These are phyloP conservation scores for Poeciliopsis prolifica DNA, from an alignment of 2,113 vertebrate genomes.

Conservation along the genomic window DNA sequence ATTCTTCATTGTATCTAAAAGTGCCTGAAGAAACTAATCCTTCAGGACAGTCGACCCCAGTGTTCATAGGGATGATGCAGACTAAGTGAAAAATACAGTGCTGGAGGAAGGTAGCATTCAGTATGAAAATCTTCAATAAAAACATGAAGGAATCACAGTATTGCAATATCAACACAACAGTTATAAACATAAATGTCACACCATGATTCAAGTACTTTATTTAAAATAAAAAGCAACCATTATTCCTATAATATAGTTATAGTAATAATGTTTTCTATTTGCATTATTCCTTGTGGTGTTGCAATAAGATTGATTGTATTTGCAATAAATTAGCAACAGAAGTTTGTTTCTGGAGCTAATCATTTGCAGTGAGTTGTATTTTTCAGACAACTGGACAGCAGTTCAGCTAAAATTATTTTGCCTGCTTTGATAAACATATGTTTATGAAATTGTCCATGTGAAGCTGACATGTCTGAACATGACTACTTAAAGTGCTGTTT, in stretches of 20 bases:
- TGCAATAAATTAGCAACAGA: no score
- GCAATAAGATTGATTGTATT: no score
- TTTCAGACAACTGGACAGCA: no score
- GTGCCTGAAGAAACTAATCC: constrained; percentile 56
- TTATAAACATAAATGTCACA: no score
- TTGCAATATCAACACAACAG: not conserved
- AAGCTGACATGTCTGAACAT: not conserved
- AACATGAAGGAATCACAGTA: not conserved
- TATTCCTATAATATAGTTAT: no score
- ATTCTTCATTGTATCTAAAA: constrained; percentile 45
- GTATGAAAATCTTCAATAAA: not conserved
- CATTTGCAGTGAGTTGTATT: no score
- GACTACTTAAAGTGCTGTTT: not conserved
- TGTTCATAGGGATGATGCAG: constrained; percentile 20
- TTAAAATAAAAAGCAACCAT: no score
- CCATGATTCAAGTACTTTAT: no score
- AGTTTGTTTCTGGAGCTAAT: no score
- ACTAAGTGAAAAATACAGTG: constrained; percentile 21
- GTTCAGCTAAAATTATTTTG: not conserved
- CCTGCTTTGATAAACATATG: not conserved
- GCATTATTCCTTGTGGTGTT: no score
- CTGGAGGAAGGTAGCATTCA: not conserved
- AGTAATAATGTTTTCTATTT: no score
- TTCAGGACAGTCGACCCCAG: constrained; percentile 27
- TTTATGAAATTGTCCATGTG: not conserved